Conservation (phyloP, 1,140 invertebrate species). For the Himalopsyche phryganea region DNA sequence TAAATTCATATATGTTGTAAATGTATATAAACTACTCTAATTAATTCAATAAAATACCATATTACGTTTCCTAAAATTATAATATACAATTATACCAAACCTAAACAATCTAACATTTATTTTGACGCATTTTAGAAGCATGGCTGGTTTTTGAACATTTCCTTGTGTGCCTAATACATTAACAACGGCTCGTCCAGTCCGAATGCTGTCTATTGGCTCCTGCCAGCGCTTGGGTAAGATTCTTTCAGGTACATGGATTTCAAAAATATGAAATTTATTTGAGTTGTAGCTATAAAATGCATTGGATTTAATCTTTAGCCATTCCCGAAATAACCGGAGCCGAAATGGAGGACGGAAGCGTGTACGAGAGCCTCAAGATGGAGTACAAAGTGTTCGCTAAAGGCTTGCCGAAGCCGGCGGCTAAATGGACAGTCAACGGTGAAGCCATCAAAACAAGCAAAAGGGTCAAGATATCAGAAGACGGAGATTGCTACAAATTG, state of each 20-base stretch:
- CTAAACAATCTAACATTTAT: not conserved
- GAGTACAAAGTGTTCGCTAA: constrained; percentile 68
- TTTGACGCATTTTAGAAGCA: constrained; percentile 15
- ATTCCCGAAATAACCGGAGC: constrained; percentile 68
- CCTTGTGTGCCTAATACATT: not conserved
- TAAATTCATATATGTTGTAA: too few relatives aligned
- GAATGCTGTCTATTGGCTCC: constrained; percentile 1
- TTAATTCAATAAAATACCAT: too few relatives aligned
- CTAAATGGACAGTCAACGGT: constrained; percentile 74
- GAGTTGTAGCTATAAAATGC: constrained; percentile 13
- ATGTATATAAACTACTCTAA: too few relatives aligned
- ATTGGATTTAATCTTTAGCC: constrained; percentile 50
- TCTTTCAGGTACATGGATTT: constrained; percentile 16
- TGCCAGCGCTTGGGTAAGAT: not conserved
- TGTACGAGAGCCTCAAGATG: constrained; percentile 71
- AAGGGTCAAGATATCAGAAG: constrained; percentile 61
- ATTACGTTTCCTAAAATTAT: too few relatives aligned
- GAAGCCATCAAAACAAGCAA: constrained; percentile 60
- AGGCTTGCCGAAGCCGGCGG: constrained; percentile 71
- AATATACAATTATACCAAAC: not conserved
- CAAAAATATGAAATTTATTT: constrained; percentile 6
- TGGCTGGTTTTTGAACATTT: constrained; percentile 8
- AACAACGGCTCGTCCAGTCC: constrained; percentile 3
- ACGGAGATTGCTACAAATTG: constrained; percentile 70
- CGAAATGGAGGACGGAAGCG: constrained; percentile 68